These are phyloP conservation scores for Eleginops maclovinus DNA, from an alignment of 2,113 vertebrate genomes.

Conservation along the genomic window DNA sequence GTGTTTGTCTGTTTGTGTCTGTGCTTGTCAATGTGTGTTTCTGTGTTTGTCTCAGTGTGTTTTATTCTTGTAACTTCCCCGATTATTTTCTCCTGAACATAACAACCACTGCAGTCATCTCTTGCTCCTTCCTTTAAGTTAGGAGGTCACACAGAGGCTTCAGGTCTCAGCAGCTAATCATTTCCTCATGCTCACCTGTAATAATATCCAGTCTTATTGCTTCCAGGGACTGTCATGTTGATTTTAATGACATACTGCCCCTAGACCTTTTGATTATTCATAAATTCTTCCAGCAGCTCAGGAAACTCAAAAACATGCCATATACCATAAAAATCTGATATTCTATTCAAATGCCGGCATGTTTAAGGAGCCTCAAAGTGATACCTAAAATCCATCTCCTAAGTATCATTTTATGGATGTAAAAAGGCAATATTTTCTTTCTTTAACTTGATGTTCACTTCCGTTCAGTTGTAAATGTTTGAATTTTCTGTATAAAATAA, in stretches of 20 bases:
- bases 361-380: too few species aligned
- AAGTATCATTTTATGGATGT: too few species aligned
- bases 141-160: conserved; percentile 8
- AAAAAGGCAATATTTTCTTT: neutral
- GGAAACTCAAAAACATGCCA: neutral
- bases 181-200: conserved; percentile 36
- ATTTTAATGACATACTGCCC: conserved; percentile 21
- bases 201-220: conserved; percentile 21
- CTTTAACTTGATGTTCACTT: too few species aligned
- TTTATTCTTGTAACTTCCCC: too few species aligned
- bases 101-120: neutral
- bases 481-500: neutral
- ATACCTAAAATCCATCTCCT: too few species aligned
- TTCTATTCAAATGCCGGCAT: too few species aligned
- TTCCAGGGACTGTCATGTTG: conserved; percentile 20
- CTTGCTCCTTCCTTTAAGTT: neutral
- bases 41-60: neutral
- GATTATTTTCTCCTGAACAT: neutral
- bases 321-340: neutral
- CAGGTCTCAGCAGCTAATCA: conserved; percentile 2
- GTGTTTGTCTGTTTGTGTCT: conserved; percentile 5
- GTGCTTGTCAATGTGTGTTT: conserved; percentile 2
- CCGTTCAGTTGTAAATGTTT: neutral
- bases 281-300: neutral
- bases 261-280: conserved; percentile 1